Base-by-base conservation (phyloP, 2,888 invertebrate species). In the Drosophila setosimentum region DNA sequence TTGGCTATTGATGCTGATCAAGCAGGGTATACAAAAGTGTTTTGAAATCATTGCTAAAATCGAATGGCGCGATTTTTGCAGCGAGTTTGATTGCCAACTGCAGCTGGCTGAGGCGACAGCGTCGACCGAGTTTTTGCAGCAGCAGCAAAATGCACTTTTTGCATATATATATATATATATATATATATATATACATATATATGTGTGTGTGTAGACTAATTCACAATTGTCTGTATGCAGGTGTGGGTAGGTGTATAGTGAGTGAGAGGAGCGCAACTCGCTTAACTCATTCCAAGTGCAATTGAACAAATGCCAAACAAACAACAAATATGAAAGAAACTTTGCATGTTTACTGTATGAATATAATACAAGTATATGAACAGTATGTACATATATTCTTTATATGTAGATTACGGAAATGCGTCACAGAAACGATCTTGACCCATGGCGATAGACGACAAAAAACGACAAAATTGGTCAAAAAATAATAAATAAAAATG, bases 251-350 rank as follows among this genome's bases (percentile, higher is more conserved):
- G 8, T 45, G 45, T 16, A 21, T 13, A 13, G 13, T 13, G 51
- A 51, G 11, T 33, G 54, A 55, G 8, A 13, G 29, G 18, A 37
- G 37, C 29, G 7, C 8, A 11, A 61, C 24, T 63, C 37, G 61
- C 65, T 58, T 74, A 74, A 81, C 71, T 79, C 79, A 79, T 79
- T 74, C 50, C 77, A 81, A 79, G 74, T 81, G 77, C 77, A 81
- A 71, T 68, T 73, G 54, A 68, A 49, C 50, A 61, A 58, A 42
- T 40, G 51, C 18, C 35, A 73, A 29, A 53, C 64, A 24, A 29
- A 48, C 55, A 53, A n/a, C 55, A 53, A n/a, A 61, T 61, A 57
- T 18, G 49, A 49, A 21, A 35, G 33, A 54, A 16, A 55, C 35
- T 65, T 61, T 53, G 45, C 50, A 66, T 45, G 53, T 66, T 40